These are phyloP conservation scores for Busseola fusca DNA, from an alignment of 2,888 invertebrate species.

Conservation along the genomic window DNA sequence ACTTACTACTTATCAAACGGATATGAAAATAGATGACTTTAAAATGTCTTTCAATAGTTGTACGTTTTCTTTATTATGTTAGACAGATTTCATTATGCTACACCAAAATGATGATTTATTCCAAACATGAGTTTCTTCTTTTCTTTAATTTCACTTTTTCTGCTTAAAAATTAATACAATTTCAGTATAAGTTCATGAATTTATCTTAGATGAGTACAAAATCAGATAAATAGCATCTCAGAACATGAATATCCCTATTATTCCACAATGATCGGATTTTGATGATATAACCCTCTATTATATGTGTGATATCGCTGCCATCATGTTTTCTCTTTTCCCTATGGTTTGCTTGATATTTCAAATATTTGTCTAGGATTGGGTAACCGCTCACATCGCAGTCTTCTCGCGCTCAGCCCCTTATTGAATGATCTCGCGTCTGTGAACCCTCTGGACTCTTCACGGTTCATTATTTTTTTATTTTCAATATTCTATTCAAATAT, in stretches of 20 bases:
- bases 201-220: not conserved
- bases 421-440: constrained; percentile 70
- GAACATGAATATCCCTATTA: constrained; percentile 27
- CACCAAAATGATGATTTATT: not conserved
- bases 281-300: constrained; percentile 25
- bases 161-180: not conserved
- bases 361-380: constrained; percentile 79
- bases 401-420: constrained; percentile 66
- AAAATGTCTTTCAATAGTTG: not conserved
- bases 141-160: not conserved
- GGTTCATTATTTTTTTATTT: constrained; percentile 44
- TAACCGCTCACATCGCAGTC: constrained; percentile 64
- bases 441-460: constrained; percentile 42
- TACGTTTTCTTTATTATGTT: not conserved
- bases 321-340: constrained; percentile 70
- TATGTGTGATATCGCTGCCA: constrained; percentile 52
- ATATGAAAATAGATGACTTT: not conserved
- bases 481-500: constrained; percentile 34
- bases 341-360: constrained; percentile 71
- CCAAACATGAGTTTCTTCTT: too few species aligned
- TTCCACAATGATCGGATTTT: constrained; percentile 28
- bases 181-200: too few species aligned
- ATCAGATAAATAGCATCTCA: not conserved
- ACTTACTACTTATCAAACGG: constrained; percentile 13
- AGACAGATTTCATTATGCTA: not conserved